Evolutionary conservation across 1,140 invertebrate genomes (phyloP).

Genomic region (Yoshiicerus persimilis): DNA sequence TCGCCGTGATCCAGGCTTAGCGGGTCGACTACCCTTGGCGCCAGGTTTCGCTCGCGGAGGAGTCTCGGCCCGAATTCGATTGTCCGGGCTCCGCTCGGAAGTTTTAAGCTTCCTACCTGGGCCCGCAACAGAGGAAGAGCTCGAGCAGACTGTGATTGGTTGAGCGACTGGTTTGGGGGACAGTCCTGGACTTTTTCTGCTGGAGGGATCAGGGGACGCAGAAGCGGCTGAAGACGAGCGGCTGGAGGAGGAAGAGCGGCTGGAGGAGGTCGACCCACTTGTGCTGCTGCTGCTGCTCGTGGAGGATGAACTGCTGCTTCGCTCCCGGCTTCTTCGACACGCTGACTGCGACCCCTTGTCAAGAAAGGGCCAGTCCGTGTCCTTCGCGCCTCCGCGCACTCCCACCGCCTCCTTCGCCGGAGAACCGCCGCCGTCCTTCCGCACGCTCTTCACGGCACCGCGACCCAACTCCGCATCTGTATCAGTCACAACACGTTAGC

Average conservation of each 20-base stretch:
- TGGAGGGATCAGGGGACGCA: constrained; percentile 44
- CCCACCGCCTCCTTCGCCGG: constrained; percentile 51
- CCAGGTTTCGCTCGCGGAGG: constrained; percentile 71
- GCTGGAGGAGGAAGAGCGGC: constrained; percentile 51
- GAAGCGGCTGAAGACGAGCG: constrained; percentile 48
- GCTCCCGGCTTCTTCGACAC: constrained; percentile 44
- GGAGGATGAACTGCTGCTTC: constrained; percentile 41
- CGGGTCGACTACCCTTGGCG: constrained; percentile 52
- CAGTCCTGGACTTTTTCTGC: not conserved
- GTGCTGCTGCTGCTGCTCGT: constrained; percentile 38
- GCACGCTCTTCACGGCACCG: not conserved
- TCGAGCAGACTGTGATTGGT: constrained; percentile 20
- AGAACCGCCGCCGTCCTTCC: not conserved
- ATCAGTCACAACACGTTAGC: not conserved
- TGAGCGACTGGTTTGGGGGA: constrained; percentile 24
- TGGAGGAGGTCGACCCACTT: constrained; percentile 48
- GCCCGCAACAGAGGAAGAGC: constrained; percentile 52
- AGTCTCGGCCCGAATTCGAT: constrained; percentile 68
- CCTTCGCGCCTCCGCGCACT: constrained; percentile 51
- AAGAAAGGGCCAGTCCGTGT: constrained; percentile 63
- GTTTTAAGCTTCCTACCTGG: constrained; percentile 82
- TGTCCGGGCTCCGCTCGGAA: constrained; percentile 76
- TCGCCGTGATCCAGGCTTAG: constrained; percentile 48
- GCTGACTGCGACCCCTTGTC: constrained; percentile 58
- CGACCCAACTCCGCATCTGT: not conserved